A percentile compares a stretch with the other conserved stretches of the same genome.
Evolutionary conservation across 2,797 vertebrate species (phyloP).

Genomic region (Hypotaenidia okinawae): DNA sequence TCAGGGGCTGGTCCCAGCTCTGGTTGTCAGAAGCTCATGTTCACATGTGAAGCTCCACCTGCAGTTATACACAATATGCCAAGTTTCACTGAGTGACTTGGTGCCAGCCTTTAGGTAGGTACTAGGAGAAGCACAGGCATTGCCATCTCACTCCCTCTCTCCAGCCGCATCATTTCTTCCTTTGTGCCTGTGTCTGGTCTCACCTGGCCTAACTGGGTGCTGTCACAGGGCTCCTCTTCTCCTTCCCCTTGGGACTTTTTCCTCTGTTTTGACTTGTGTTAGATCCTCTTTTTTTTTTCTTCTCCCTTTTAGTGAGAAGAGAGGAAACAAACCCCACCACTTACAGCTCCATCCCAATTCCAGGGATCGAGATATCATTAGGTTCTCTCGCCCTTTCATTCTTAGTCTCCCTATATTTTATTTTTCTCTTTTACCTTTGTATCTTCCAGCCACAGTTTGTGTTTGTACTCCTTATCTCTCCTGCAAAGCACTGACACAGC

Average conservation of each 20-base stretch:
- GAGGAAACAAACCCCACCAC: neutral
- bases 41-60: neutral
- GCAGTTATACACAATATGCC: fast-evolving
- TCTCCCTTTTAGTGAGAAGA: neutral
- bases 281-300: neutral
- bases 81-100: neutral
- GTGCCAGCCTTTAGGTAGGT: neutral
- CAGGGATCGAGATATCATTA: slow-evolving; percentile 1
- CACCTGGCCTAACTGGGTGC: neutral
- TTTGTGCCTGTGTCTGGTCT: neutral
- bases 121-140: neutral
- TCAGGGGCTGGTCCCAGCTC: neutral
- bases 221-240: neutral
- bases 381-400: neutral
- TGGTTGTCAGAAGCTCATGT: neutral
- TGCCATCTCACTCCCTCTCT: neutral
- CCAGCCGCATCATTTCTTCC: neutral
- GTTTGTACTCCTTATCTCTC: neutral
- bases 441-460: neutral
- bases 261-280: neutral
- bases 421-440: neutral
- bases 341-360: neutral
- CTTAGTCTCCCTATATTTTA: neutral
- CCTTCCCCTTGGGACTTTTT: neutral
- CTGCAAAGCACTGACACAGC: neutral